Percentiles rank a stretch among this genome's conserved stretches.
phyloP scores from a whole-genome alignment of 1,140 invertebrate genomes.

The Planococcus citri region DNA sequence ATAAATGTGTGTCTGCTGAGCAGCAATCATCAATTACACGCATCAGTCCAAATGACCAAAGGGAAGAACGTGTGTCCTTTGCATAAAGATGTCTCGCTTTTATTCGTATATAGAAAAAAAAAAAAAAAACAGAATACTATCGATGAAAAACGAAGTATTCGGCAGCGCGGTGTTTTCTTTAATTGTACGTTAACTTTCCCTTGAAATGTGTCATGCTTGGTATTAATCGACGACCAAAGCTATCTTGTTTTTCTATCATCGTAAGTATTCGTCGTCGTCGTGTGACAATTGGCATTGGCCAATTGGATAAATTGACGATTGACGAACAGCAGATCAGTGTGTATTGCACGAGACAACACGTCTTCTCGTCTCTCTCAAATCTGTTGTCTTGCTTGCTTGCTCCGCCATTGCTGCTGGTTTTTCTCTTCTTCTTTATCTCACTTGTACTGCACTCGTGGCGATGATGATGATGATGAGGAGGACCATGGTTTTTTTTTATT shows the following conservation, averaged over 20 bases:
- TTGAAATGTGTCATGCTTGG: constrained; percentile 1
- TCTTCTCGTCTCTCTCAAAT: no score
- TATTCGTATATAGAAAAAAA: background rate
- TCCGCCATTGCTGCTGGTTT: no score
- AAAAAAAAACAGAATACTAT: background rate
- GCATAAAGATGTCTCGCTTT: background rate
- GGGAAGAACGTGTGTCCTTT: constrained; percentile 18
- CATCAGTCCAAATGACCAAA: constrained; percentile 17
- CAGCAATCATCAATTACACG: constrained; percentile 19
- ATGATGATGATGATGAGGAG: no score
- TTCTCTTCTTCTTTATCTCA: no score
- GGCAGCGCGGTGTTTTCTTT: background rate
- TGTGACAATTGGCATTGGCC: no score
- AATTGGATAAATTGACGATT: no score
- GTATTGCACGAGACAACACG: no score
- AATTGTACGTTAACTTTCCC: constrained; percentile 19
- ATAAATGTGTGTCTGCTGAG: constrained; percentile 17
- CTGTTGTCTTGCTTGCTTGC: no score
- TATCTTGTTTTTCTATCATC: background rate
- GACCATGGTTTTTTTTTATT: no score
- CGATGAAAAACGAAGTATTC: constrained; percentile 16
- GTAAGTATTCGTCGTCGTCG: background rate
- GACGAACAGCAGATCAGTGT: no score
- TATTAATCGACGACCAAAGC: background rate
- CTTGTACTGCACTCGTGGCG: no score